Conservation (phyloP, 1,140 invertebrate species). For the Planococcus citri region DNA sequence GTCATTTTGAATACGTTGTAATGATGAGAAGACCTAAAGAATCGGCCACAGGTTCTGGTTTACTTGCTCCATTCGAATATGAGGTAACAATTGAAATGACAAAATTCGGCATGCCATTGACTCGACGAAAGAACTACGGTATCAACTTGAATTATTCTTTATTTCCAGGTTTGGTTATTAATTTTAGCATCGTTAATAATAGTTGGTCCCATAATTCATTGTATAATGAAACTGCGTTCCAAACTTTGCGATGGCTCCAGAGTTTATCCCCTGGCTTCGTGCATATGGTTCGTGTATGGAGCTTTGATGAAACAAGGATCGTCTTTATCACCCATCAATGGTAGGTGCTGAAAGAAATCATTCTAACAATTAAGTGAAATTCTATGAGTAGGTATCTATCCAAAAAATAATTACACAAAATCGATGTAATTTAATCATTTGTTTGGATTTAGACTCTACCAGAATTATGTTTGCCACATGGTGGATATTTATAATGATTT, state of each 20-base stretch:
- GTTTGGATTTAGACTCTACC: conserved; percentile 50
- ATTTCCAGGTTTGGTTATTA: conserved; percentile 54
- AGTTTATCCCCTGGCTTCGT: conserved; percentile 48
- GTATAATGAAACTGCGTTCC: conserved; percentile 49
- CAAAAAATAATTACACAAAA: not conserved
- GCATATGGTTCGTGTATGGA: conserved; percentile 77
- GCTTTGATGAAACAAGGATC: conserved; percentile 78
- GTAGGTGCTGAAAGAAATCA: conserved; percentile 37
- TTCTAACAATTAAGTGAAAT: no score
- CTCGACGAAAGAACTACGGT: no score
- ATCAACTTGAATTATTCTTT: no score
- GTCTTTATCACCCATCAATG: conserved; percentile 57
- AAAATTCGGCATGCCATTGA: no score
- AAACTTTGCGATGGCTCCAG: conserved; percentile 35
- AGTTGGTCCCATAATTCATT: conserved; percentile 65
- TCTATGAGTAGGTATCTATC: no score
- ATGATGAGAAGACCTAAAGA: conserved; percentile 62
- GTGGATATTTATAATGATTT: conserved; percentile 79
- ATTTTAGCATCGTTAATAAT: conserved; percentile 55
- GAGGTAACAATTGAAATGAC: conserved; percentile 32
- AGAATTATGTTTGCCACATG: conserved; percentile 73
- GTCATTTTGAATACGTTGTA: conserved; percentile 59
- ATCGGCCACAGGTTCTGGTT: conserved; percentile 66
- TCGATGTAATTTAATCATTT: not conserved
- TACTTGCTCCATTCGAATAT: conserved; percentile 62